These are phyloP conservation scores for Tipula lateralis DNA, from an alignment of 2,888 invertebrate species.

Conservation along the genomic window DNA sequence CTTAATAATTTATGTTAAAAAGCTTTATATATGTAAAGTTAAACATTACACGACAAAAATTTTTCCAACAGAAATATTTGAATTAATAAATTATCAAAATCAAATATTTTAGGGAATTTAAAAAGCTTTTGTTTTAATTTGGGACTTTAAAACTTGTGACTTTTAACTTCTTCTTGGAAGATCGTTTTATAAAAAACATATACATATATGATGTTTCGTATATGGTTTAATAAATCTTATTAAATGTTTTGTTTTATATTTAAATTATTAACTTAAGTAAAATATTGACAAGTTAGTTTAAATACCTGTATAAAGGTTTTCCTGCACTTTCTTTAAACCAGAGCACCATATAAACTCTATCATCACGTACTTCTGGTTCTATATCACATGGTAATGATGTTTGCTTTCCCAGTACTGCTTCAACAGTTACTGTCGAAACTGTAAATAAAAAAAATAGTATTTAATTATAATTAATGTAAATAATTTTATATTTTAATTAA, in stretches of 20 bases:
- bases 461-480: not conserved
- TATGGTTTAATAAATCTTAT: not conserved
- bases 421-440: slow-evolving; percentile 69
- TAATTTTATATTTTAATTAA: too few species aligned
- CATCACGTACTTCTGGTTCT: slow-evolving; percentile 74
- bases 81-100: too few species aligned
- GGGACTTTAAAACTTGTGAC: too few species aligned
- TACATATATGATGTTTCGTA: too few species aligned
- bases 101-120: too few species aligned
- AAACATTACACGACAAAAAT: too few species aligned
- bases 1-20: too few species aligned
- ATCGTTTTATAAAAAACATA: too few species aligned
- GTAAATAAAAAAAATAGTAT: slow-evolving; percentile 42
- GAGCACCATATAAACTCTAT: slow-evolving; percentile 85
- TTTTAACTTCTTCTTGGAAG: too few species aligned
- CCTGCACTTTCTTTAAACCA: slow-evolving; percentile 85
- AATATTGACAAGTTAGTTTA: not conserved
- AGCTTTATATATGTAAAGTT: too few species aligned
- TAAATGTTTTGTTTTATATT: not conserved
- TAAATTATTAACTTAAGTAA: not conserved
- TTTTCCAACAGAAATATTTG: too few species aligned
- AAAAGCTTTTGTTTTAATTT: too few species aligned
- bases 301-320: slow-evolving; percentile 84
- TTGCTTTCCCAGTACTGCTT: slow-evolving; percentile 77
- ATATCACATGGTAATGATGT: slow-evolving; percentile 86